These are phyloP conservation scores for Cerastis rubricosa DNA, from an alignment of 2,888 invertebrate genomes.

Conservation along the genomic window DNA sequence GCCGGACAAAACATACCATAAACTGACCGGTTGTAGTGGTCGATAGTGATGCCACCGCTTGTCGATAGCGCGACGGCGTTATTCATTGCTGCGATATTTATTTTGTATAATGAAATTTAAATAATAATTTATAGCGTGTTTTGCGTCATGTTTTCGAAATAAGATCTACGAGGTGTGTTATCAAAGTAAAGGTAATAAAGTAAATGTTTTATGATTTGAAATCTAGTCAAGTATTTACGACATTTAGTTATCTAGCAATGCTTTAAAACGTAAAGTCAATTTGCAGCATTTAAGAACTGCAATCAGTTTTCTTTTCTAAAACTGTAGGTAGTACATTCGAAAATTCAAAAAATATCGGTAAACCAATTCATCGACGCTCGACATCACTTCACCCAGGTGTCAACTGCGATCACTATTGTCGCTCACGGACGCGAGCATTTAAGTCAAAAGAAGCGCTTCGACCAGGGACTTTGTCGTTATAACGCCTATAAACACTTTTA, in stretches of 20 bases:
- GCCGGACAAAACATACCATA: constrained; percentile 89
- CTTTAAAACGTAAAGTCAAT: not conserved
- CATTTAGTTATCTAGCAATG: not conserved
- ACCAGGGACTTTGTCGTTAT: constrained; percentile 83
- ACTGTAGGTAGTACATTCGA: no score
- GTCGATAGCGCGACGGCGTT: constrained; percentile 68
- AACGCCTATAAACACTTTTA: constrained; percentile 78
- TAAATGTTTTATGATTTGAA: constrained; percentile 32
- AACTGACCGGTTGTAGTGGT: constrained; percentile 86
- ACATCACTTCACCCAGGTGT: constrained; percentile 85
- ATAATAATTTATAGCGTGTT: constrained; percentile 64
- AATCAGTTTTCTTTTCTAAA: not conserved
- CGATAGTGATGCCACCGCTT: constrained; percentile 78
- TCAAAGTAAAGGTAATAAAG: constrained; percentile 37
- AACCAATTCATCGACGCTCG: constrained; percentile 47
- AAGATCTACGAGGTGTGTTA: constrained; percentile 57
- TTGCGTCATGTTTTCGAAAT: constrained; percentile 48
- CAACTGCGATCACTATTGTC: constrained; percentile 86
- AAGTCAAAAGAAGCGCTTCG: constrained; percentile 86
- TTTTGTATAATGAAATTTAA: constrained; percentile 57
- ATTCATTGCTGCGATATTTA: constrained; percentile 60
- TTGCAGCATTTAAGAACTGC: not conserved
- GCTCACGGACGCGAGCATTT: constrained; percentile 86
- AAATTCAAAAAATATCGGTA: constrained; percentile 53
- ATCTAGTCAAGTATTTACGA: not conserved